Evolutionary conservation across 64 coral and sea anemone species (phyloP), one percentile per base, ranked within the genome.

Genomic region (Montipora capricornis): DNA sequence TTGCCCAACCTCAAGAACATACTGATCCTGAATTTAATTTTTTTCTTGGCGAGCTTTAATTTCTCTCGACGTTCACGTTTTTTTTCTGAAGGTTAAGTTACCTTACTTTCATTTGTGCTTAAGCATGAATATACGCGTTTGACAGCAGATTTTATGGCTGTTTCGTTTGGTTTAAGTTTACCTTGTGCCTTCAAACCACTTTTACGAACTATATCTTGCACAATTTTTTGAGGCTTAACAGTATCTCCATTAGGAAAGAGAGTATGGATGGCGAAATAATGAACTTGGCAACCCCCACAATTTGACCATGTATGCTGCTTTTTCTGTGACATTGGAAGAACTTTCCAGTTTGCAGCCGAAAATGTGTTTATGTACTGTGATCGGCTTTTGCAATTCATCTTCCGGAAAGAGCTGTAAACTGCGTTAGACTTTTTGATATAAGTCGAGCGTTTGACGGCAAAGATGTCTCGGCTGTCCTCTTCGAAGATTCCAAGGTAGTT

Each of bases 51-150:
- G 53, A 57, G 53, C 53, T 80, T 80, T 80, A 37, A 37, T 37
- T 37, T 37, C 64, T 68, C 64, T 16, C 12, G 75, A 77, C 20
- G 6, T 55, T 80, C 12, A 5, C 47, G 12, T 50, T 78, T 76
- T 20, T 76, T 78, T 14, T 50, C 50, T 81, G 50, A 29, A 81
- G 52, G 5, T 81, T 24, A 60, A 57, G 51, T 57, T 57, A 2
- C 53, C 12, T 37, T 24, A 81, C 79, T 60, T 81, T 81, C 6
- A 53, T 81, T 81, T 81, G 79, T 37, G 79, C 79, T 81, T 81
- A 19, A 59, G 79, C 79, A 59, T 0, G 50, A 81, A 37, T 81
- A 59, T 61, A 81, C 29, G 20, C 29, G 79, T 59, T 59, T 81
- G 19, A 26, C 52, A 59, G 79, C 52, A 37, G 50, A 24, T 81